Conservation (phyloP, 2,113 vertebrate species). For the Canis aureus region DNA sequence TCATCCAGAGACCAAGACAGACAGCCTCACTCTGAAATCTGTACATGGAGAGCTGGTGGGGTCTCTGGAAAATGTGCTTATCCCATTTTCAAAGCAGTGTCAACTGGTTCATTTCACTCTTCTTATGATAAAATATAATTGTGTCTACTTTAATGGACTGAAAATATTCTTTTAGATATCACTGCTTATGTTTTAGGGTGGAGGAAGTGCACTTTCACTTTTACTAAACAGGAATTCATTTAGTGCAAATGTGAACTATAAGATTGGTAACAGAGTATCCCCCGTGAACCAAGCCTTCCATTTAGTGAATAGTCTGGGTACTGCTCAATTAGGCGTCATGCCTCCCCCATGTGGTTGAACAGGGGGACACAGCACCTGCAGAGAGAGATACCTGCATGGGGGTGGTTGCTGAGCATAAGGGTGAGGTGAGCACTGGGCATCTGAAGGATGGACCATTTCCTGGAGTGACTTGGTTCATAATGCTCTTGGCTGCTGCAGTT, state of each 20-base stretch:
- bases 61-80: neutral
- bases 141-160: neutral
- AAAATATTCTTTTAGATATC: neutral
- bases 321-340: neutral
- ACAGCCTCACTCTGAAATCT: neutral
- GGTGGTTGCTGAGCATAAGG: neutral
- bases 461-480: neutral
- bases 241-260: neutral
- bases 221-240: neutral
- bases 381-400: neutral
- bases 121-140: neutral
- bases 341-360: neutral
- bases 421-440: neutral
- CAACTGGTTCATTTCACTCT: neutral
- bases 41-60: neutral
- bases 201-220: neutral
- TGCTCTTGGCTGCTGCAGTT: neutral
- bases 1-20: neutral
- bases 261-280: neutral
- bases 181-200: neutral
- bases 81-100: neutral
- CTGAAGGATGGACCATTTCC: neutral
- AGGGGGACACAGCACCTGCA: no score
- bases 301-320: neutral
- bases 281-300: neutral